These are phyloP conservation scores for Diadromus collaris DNA, from an alignment of 2,888 invertebrate species.

Conservation along the genomic window DNA sequence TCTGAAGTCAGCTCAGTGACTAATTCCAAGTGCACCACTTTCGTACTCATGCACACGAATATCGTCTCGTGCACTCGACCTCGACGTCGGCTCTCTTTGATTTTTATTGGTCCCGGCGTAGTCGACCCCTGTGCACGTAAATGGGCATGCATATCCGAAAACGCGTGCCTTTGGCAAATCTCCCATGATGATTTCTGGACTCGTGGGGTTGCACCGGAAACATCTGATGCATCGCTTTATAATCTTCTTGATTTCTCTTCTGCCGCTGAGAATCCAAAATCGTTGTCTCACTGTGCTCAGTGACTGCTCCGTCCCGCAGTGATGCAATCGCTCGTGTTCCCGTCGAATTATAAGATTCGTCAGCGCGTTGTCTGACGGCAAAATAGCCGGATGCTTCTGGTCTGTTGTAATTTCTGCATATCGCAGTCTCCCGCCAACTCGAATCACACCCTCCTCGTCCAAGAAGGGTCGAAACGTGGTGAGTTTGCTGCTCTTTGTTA, in stretches of 20 bases:
- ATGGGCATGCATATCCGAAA: constrained; percentile 17
- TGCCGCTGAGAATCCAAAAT: constrained; percentile 70
- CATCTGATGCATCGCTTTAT: constrained; percentile 47
- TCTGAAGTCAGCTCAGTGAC: constrained; percentile 55
- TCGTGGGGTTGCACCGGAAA: constrained; percentile 44
- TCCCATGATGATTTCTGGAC: constrained; percentile 44
- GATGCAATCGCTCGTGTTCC: constrained; percentile 59
- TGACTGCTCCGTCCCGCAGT: constrained; percentile 64
- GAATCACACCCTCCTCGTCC: constrained; percentile 47
- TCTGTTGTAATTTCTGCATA: constrained; percentile 40
- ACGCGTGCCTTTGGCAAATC: constrained; percentile 42
- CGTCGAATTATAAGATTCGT: constrained; percentile 47
- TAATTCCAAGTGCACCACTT: constrained; percentile 58
- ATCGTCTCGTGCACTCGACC: constrained; percentile 59
- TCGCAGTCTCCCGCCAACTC: constrained; percentile 55
- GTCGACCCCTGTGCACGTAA: constrained; percentile 54
- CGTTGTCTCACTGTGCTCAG: constrained; percentile 58
- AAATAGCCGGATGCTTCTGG: constrained; percentile 54
- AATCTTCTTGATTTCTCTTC: constrained; percentile 50
- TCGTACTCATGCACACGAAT: constrained; percentile 63
- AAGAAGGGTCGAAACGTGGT: constrained; percentile 47
- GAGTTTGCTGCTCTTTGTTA: constrained; percentile 38
- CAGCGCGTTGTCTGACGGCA: constrained; percentile 30
- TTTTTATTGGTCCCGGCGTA: constrained; percentile 59
- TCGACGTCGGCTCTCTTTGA: constrained; percentile 62